Evolutionary conservation across 2,113 vertebrate species (phyloP).

Genomic region (Pandion haliaetus): DNA sequence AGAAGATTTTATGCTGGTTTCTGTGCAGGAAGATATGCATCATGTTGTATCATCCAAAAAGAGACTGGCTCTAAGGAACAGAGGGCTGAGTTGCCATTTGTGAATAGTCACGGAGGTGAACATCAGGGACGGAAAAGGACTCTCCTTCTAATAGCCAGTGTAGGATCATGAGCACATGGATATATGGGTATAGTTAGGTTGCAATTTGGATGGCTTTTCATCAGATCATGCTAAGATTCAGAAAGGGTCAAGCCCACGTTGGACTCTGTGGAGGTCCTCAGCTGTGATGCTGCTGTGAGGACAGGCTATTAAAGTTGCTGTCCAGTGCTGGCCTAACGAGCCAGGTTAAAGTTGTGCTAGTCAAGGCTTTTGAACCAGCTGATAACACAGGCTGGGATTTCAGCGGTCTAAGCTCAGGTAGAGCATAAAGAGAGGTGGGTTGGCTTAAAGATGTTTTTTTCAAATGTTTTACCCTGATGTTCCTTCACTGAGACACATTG

Average conservation of each 20-base stretch:
- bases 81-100: accelerated
- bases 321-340: neutral
- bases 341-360: neutral
- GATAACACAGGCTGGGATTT: neutral
- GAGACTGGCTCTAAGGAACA: neutral
- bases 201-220: neutral
- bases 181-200: neutral
- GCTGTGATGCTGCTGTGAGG: neutral
- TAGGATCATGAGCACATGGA: neutral
- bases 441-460: neutral
- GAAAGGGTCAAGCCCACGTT: neutral
- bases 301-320: neutral
- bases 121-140: neutral
- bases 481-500: neutral
- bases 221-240: neutral
- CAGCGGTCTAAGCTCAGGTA: neutral
- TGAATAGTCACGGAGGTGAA: neutral
- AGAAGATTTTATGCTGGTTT: neutral
- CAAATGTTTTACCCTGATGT: neutral
- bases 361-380: neutral
- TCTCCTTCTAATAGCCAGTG: neutral
- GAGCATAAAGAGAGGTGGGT: neutral
- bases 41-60: too few relatives aligned
- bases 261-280: neutral
- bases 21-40: neutral